These are phyloP conservation scores for Whitmania pigra DNA, from an alignment of 1,140 invertebrate genomes.

Conservation along the genomic window DNA sequence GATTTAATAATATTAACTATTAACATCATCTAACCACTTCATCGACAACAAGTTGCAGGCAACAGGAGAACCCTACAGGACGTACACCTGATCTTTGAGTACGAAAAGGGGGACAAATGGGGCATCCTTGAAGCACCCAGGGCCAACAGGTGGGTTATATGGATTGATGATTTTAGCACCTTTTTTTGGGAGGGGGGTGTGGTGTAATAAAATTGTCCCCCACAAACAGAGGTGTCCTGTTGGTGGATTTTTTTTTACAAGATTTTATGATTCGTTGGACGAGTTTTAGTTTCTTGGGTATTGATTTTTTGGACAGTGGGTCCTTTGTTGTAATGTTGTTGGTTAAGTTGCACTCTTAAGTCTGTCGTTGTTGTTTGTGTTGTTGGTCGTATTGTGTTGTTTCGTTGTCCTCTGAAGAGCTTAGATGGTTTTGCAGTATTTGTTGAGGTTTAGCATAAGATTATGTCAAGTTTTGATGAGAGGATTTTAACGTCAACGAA, in stretches of 20 bases:
- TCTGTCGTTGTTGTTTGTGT: no score
- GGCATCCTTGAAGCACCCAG: background rate
- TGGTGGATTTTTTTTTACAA: background rate
- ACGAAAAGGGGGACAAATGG: background rate
- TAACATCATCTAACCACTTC: no score
- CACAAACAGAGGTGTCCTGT: no score
- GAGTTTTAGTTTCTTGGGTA: background rate
- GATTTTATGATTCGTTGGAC: background rate
- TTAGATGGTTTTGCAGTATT: no score
- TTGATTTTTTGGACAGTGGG: background rate
- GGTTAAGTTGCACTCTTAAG: no score
- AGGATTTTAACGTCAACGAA: no score
- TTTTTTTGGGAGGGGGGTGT: background rate
- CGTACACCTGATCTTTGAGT: background rate
- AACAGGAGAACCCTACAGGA: background rate
- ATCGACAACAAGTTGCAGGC: background rate
- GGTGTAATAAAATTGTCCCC: background rate
- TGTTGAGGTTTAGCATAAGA: no score
- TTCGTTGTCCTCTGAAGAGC: no score
- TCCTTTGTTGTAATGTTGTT: background rate
- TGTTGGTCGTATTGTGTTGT: no score
- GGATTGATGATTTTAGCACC: background rate
- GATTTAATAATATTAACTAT: no score
- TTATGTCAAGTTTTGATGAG: no score
- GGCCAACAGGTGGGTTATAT: conserved; percentile 4